Evolutionary conservation across 64 coral and sea anemone species (phyloP).

Genomic region (Orbicella faveolata): DNA sequence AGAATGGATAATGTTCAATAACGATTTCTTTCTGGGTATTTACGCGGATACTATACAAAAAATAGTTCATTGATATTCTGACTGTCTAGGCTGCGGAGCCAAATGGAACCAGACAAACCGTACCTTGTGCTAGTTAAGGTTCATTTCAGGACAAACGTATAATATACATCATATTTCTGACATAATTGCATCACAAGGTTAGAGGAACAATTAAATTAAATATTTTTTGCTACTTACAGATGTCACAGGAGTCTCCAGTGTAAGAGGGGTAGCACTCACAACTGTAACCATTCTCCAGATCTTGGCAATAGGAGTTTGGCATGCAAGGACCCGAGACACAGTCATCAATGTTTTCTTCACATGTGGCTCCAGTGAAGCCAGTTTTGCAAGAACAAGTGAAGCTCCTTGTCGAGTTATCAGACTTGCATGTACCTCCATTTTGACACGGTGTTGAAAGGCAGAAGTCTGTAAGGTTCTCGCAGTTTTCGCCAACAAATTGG

Average conservation of each 20-base stretch:
- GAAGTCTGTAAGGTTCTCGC: conserved; percentile 32
- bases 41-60: too few species aligned
- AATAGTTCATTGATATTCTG: too few species aligned
- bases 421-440: conserved; percentile 53
- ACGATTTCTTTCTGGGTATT: too few species aligned
- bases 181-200: neutral
- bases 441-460: conserved; percentile 35
- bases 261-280: conserved; percentile 62
- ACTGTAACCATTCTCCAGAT: conserved; percentile 48
- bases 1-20: neutral
- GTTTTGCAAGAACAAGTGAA: conserved; percentile 46
- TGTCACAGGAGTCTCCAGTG: conserved; percentile 55
- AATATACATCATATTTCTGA: neutral
- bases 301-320: conserved; percentile 51
- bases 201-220: neutral
- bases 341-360: conserved; percentile 60
- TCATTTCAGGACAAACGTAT: neutral
- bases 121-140: too few species aligned
- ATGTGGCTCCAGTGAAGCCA: conserved; percentile 46
- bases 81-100: too few species aligned
- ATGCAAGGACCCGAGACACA: conserved; percentile 54
- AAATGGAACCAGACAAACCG: too few species aligned
- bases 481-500: conserved; percentile 30
- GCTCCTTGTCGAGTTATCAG: conserved; percentile 26
- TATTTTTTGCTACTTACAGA: conserved; percentile 29